Evolutionary conservation across 1,140 invertebrate species (phyloP).

Genomic region (Drosophila albomicans): DNA sequence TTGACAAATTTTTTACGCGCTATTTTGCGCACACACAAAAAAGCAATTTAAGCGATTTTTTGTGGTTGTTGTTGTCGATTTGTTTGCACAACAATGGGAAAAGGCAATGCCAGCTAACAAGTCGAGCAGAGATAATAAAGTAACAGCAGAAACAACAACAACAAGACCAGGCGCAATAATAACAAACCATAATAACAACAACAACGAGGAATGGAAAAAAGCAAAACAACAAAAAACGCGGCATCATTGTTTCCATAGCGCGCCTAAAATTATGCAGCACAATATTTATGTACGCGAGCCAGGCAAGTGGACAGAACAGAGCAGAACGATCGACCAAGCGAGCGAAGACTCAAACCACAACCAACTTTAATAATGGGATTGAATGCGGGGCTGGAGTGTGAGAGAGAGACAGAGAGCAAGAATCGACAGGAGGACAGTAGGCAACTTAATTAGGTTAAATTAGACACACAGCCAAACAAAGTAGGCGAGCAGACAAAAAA

Average conservation of each 20-base stretch:
- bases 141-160: conserved; percentile 43
- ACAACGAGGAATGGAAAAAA: conserved; percentile 16
- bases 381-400: neutral
- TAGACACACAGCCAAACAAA: conserved; percentile 20
- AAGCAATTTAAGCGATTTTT: conserved; percentile 31
- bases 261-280: conserved; percentile 62
- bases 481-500: neutral
- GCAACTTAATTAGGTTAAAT: conserved; percentile 78
- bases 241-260: conserved; percentile 40
- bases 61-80: conserved; percentile 21
- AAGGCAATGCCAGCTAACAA: conserved; percentile 52
- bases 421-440: neutral
- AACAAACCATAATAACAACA: conserved; percentile 32
- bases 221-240: conserved; percentile 48
- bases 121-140: conserved; percentile 71
- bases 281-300: conserved; percentile 45
- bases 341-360: conserved; percentile 34
- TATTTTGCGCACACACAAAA: conserved; percentile 10
- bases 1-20: conserved; percentile 46
- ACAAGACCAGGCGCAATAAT: conserved; percentile 29
- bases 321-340: neutral
- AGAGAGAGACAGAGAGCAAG: neutral
- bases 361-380: conserved; percentile 12
- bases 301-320: conserved; percentile 8
- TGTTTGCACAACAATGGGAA: conserved; percentile 56